Evolutionary conservation across 2,113 vertebrate genomes (phyloP).

Genomic region (Synchiropus splendidus): DNA sequence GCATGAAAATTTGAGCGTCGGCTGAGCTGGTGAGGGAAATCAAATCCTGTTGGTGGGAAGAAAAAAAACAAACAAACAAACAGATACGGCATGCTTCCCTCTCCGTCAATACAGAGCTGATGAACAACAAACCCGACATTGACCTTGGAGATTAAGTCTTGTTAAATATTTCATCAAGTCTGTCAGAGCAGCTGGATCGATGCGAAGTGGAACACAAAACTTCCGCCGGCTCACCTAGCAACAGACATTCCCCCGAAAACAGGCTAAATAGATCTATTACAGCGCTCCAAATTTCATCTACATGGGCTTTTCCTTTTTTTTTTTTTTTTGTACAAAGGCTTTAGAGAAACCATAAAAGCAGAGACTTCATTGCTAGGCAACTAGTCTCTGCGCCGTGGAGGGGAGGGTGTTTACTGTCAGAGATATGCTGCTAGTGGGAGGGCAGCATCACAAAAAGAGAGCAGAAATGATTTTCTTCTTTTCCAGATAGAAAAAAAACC

Average conservation of each 20-base stretch:
- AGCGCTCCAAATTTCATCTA: slow-evolving; percentile 50
- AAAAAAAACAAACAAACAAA: slow-evolving; percentile 3
- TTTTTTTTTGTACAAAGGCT: slow-evolving; percentile 49
- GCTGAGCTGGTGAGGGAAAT: slow-evolving; percentile 10
- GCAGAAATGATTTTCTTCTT: slow-evolving; percentile 24
- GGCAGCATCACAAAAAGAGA: slow-evolving; percentile 48
- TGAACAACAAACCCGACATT: slow-evolving; percentile 25
- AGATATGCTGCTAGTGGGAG: slow-evolving; percentile 53
- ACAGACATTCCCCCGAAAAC: slow-evolving; percentile 14
- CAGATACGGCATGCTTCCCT: not conserved
- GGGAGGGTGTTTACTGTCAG: slow-evolving; percentile 54
- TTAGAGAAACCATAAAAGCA: slow-evolving; percentile 64
- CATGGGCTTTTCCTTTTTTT: slow-evolving; percentile 40
- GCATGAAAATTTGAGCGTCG: slow-evolving; percentile 4
- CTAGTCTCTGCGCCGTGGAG: slow-evolving; percentile 61
- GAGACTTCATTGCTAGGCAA: slow-evolving; percentile 75
- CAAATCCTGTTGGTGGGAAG: slow-evolving; percentile 7
- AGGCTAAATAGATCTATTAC: slow-evolving; percentile 26
- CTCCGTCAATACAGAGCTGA: slow-evolving; percentile 22
- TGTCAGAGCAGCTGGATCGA: slow-evolving; percentile 10
- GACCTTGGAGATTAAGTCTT: slow-evolving; percentile 31
- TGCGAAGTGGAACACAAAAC: no score
- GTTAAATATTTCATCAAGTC: slow-evolving; percentile 39
- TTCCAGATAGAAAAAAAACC: slow-evolving; percentile 34
- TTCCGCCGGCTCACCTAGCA: slow-evolving; percentile 25